Base-by-base conservation (phyloP, 2,113 vertebrate genomes). In the Pangasianodon gigas region DNA sequence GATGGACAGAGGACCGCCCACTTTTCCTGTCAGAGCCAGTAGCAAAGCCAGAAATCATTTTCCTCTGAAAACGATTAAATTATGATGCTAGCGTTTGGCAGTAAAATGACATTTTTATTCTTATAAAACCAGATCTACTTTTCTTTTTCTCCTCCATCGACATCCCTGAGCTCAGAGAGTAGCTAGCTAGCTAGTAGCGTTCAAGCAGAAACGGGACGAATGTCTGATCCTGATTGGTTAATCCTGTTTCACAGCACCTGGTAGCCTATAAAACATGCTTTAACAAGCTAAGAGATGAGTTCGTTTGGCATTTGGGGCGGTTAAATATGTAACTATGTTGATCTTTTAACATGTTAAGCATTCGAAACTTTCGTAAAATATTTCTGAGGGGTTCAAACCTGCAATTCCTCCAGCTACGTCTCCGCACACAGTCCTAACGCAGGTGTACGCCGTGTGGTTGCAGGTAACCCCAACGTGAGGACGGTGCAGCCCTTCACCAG, bases 401-500 rank as follows among this genome's bases (percentile, higher is more conserved):
- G 67, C 37, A 4, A 5, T 11, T 69, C n/a, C 32, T 6, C 32
- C 69, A 41, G 67, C 67, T 74, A 19, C 18, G 10, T 8, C 24
- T 37, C 69, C 24, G 2, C 11, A 4, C 32, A 8, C 71, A 8
- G 37, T 75, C 37, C 44, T 51, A 16, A 77, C 41, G 8, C 74
- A 44, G 41, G 41, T 24, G 69, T 74, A 10, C 21, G 11, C 26
- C n/a, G 32, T 56, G 84, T 37, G 90, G 60, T 88, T 93, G 9
- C 91, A 98, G 97, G 96, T 19, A 52, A 75, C 10, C 95, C 95
- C 0, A 88, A 90, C 0, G 93, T 99, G 85, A 94, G 93, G 18
- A 96, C 98, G 0, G 96, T 99, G 86, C 94, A 96, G 88, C 98
- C 98, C 0, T 99, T 98, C 93, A 98, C 96, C n/a, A 95, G 95